phyloP scores from a whole-genome alignment of 2,888 invertebrate genomes.

The Rhagonycha lutea region DNA sequence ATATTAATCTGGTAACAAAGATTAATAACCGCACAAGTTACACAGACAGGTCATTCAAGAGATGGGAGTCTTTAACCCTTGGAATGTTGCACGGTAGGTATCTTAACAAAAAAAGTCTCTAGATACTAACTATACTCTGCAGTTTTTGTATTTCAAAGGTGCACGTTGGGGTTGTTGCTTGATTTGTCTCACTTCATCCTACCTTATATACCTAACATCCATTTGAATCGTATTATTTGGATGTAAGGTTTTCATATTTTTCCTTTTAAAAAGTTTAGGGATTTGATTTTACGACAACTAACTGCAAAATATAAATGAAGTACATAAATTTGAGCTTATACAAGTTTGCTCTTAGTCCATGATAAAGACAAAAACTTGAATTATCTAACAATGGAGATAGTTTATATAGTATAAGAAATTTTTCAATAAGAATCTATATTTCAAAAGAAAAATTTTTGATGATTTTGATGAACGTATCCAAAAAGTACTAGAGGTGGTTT shows the following conservation, averaged over 20 bases:
- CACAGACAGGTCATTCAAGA: constrained; percentile 1
- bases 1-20: not conserved
- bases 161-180: not conserved
- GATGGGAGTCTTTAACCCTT: constrained; percentile 42
- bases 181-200: not conserved
- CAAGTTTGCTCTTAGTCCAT: too few species aligned
- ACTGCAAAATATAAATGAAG: too few species aligned
- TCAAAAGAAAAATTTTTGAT: not conserved
- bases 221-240: too few species aligned
- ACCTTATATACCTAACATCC: not conserved
- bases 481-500: too few species aligned
- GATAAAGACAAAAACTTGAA: too few species aligned
- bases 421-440: not conserved
- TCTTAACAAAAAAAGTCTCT: constrained; percentile 35
- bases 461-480: not conserved
- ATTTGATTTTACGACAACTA: too few species aligned
- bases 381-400: too few species aligned
- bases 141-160: constrained; percentile 18
- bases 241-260: too few species aligned
- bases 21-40: not conserved
- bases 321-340: too few species aligned
- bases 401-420: too few species aligned
- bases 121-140: constrained; percentile 9
- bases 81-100: constrained; percentile 48
- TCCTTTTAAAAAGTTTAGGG: too few species aligned